These are phyloP conservation scores for Philereme vetulata DNA, from an alignment of 2,888 invertebrate genomes.

Conservation along the genomic window DNA sequence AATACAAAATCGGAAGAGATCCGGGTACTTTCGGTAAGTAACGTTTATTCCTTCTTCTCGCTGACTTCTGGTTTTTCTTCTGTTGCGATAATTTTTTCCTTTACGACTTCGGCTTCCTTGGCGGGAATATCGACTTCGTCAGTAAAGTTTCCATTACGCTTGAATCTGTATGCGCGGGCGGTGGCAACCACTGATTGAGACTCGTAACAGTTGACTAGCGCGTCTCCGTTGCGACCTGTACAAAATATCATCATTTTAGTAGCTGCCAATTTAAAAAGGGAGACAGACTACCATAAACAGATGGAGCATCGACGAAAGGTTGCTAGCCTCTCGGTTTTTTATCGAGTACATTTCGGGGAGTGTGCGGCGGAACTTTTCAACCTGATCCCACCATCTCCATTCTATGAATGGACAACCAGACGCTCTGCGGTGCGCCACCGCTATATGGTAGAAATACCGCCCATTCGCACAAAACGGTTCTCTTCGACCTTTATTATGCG, in stretches of 20 bases:
- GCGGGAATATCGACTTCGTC: constrained; percentile 37
- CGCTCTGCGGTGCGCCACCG: too few species aligned
- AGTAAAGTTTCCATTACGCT: constrained; percentile 67
- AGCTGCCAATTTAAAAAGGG: background rate
- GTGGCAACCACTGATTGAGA: constrained; percentile 67
- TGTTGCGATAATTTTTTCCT: constrained; percentile 38
- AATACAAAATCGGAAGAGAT: constrained; percentile 21
- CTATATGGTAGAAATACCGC: too few species aligned
- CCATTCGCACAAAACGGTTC: too few species aligned
- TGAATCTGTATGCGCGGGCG: constrained; percentile 71
- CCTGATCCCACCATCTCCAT: too few species aligned
- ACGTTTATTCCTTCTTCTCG: constrained; percentile 34
- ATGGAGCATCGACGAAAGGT: too few species aligned
- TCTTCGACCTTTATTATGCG: too few species aligned
- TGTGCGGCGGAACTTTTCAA: too few species aligned
- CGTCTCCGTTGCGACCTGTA: constrained; percentile 85
- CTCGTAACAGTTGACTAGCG: constrained; percentile 83
- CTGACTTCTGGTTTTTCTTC: constrained; percentile 29
- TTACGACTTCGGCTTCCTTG: constrained; percentile 36
- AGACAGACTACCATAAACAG: too few species aligned
- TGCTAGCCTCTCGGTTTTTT: too few species aligned
- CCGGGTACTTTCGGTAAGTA: constrained; percentile 15
- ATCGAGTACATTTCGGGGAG: too few species aligned
- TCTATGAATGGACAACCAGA: too few species aligned
- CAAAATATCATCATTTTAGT: constrained; percentile 14